Conservation (phyloP, 2,113 vertebrate genomes). For the Elachura formosa region DNA sequence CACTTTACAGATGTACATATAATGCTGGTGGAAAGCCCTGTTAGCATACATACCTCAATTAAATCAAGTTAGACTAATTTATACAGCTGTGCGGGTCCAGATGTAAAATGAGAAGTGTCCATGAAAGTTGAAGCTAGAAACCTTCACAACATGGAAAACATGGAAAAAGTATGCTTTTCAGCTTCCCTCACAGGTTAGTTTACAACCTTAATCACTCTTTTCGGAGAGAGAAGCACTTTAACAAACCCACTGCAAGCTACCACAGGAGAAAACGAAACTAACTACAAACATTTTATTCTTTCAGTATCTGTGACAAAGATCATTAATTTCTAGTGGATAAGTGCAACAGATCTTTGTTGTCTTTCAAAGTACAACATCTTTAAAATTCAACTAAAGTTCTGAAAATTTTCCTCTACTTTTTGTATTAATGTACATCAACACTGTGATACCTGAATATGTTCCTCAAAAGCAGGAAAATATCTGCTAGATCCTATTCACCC, state of each 20-base stretch:
- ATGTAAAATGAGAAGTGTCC: constrained; percentile 8
- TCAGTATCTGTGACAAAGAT: background rate
- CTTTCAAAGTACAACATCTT: background rate
- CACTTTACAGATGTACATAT: background rate
- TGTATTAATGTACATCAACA: background rate
- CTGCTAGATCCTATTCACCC: background rate
- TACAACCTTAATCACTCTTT: background rate
- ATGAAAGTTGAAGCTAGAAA: background rate
- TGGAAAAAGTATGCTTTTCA: background rate
- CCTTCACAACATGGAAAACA: background rate
- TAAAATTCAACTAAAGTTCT: background rate
- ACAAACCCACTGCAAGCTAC: background rate
- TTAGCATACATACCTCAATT: constrained; percentile 3
- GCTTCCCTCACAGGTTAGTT: background rate
- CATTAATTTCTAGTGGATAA: background rate
- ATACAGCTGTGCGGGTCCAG: constrained; percentile 12
- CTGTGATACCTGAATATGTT: background rate
- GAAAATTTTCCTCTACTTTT: background rate
- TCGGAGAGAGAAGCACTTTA: background rate
- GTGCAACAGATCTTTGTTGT: background rate
- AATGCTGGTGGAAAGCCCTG: background rate
- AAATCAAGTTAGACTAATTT: constrained; percentile 17
- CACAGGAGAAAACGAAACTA: background rate
- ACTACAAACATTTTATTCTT: background rate
- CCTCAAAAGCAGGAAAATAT: background rate